phyloP scores from a whole-genome alignment of 2,113 vertebrate species.

The Odobenus rosmarus region DNA sequence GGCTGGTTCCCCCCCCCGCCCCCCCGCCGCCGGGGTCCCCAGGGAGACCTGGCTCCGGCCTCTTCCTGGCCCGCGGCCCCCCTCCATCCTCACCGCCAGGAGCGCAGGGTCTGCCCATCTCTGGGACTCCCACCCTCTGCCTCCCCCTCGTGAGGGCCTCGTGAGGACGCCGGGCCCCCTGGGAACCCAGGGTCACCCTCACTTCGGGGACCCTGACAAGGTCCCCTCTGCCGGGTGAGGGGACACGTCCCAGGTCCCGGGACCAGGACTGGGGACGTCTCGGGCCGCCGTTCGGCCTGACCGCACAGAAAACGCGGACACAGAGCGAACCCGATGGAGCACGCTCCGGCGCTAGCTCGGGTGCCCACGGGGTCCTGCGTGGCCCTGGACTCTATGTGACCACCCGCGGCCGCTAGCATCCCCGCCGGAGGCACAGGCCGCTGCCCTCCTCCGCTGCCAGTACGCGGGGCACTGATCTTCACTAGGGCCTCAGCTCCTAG shows the following conservation, averaged over 20 bases:
- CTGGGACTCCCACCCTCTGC: background rate
- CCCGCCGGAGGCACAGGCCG: background rate
- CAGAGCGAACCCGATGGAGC: background rate
- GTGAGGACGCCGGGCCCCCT: background rate
- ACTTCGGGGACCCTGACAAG: background rate
- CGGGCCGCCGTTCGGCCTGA: background rate
- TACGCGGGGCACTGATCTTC: rapidly evolving
- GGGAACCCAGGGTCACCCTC: background rate
- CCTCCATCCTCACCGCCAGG: background rate
- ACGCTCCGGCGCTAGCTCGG: background rate
- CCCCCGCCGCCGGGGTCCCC: no score
- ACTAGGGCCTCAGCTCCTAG: background rate
- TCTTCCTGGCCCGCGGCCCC: background rate
- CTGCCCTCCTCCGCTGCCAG: background rate
- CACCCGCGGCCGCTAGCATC: background rate
- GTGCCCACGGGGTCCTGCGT: background rate
- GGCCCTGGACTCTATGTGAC: background rate
- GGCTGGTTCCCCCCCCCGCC: no score
- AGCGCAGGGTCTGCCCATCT: background rate
- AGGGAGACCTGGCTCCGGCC: background rate
- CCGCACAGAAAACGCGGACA: background rate
- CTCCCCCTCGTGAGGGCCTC: no score
- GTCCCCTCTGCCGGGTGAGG: background rate
- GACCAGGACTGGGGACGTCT: background rate
- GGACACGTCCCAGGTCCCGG: background rate